Evolutionary conservation across 2,113 vertebrate genomes (phyloP).

Genomic region (Erpornis zantholeuca): DNA sequence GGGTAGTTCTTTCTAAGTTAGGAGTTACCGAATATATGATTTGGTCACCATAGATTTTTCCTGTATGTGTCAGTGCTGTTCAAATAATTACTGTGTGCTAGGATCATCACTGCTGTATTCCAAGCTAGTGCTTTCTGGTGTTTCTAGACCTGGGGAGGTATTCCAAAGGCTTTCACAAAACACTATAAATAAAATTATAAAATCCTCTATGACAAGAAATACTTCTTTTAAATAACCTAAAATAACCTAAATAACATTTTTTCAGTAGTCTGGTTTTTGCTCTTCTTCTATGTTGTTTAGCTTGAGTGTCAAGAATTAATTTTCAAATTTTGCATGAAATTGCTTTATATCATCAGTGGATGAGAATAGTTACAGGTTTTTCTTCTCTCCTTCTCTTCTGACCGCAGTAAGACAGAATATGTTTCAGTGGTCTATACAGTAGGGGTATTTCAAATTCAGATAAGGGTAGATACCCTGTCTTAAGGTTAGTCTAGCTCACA

Average conservation of each 20-base stretch:
- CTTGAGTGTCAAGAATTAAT: background rate
- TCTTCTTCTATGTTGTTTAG: background rate
- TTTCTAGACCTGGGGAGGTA: background rate
- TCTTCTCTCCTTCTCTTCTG: background rate
- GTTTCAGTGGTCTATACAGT: background rate
- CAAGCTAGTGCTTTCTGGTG: background rate
- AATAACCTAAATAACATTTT: background rate
- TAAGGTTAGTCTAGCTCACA: background rate
- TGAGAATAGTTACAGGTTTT: background rate
- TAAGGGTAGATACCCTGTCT: background rate
- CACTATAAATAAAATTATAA: background rate
- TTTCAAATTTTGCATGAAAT: background rate
- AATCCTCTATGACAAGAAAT: background rate
- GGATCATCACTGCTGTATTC: background rate
- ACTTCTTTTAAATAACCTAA: background rate
- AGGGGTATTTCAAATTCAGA: background rate
- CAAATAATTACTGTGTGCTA: background rate
- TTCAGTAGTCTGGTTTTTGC: background rate
- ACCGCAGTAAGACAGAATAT: background rate
- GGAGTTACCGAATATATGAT: background rate
- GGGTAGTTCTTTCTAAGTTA: background rate
- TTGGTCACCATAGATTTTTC: background rate
- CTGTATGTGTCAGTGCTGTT: background rate
- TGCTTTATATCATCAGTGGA: background rate
- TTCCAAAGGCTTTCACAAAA: background rate